Conservation (phyloP, 1,140 invertebrate species). For the Drosophila simulans region DNA sequence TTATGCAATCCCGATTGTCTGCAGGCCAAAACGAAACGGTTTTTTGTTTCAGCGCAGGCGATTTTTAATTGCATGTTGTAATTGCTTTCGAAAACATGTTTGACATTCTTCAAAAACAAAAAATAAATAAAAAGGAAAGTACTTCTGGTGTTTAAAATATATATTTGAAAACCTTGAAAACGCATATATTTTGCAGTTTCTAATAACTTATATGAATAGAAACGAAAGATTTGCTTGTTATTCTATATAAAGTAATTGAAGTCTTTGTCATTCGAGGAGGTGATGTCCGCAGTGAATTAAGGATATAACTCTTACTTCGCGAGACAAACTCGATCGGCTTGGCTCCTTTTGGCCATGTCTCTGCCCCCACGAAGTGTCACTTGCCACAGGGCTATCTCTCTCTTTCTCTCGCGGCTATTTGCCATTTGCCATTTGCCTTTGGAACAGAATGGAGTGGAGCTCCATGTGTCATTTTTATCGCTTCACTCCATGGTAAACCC, state of each 20-base stretch:
- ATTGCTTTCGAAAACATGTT: slow-evolving; percentile 11
- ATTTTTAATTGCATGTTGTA: slow-evolving; percentile 11
- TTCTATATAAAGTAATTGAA: background rate
- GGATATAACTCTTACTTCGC: background rate
- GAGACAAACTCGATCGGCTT: slow-evolving; percentile 14
- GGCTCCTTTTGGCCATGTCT: slow-evolving; percentile 16
- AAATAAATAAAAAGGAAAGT: background rate
- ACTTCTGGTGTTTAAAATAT: background rate
- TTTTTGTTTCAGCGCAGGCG: slow-evolving; percentile 4
- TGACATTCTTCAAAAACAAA: background rate
- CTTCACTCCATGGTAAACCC: slow-evolving; percentile 7
- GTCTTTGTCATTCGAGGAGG: background rate
- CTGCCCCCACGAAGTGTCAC: slow-evolving; percentile 35
- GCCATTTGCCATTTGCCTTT: slow-evolving; percentile 20
- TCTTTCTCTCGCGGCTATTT: slow-evolving; percentile 15
- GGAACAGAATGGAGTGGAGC: slow-evolving; percentile 7
- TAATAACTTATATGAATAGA: too few relatives aligned
- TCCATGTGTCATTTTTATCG: slow-evolving; percentile 59
- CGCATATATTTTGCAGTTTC: too few relatives aligned
- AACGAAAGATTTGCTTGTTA: background rate
- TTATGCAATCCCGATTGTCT: slow-evolving; percentile 13
- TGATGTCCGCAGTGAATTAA: background rate
- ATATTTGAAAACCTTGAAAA: background rate
- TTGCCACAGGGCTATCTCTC: slow-evolving; percentile 33
- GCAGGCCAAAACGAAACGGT: background rate